Conservation (phyloP, 2,113 vertebrate genomes). For the Alaudala cheleensis region DNA sequence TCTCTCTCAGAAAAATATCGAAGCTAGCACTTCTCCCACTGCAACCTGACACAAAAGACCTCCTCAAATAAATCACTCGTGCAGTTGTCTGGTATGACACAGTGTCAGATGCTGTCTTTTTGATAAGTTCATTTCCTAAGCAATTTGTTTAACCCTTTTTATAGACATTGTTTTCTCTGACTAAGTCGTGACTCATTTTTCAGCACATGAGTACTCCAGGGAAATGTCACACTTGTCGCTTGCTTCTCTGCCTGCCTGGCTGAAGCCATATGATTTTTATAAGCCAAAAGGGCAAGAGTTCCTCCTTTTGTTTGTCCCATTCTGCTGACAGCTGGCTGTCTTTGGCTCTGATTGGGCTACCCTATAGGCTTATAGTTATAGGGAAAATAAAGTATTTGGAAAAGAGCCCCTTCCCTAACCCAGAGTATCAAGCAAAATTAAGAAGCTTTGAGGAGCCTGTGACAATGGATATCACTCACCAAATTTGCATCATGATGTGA, state of each 20-base stretch:
- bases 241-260: conserved; percentile 18
- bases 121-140: conserved; percentile 65
- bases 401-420: background rate
- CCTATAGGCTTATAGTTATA: background rate
- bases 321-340: background rate
- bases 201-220: conserved; percentile 23
- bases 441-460: background rate
- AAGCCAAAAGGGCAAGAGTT: background rate
- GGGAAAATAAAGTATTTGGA: background rate
- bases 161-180: conserved; percentile 49
- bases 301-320: background rate
- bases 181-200: conserved; percentile 55
- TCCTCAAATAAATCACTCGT: conserved; percentile 48
- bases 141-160: conserved; percentile 65
- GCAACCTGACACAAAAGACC: conserved; percentile 60
- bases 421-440: background rate
- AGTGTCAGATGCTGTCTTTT: conserved; percentile 66
- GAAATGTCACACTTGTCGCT: background rate
- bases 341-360: background rate
- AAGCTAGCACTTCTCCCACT: conserved; percentile 45
- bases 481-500: background rate
- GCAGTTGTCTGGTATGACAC: conserved; percentile 56
- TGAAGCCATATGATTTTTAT: background rate
- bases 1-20: background rate
- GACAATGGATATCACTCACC: background rate